Evolutionary conservation across 2,888 invertebrate genomes (phyloP), one percentile per base, ranked within the genome.

Genomic region (Parapristionchus giblindavisi): DNA sequence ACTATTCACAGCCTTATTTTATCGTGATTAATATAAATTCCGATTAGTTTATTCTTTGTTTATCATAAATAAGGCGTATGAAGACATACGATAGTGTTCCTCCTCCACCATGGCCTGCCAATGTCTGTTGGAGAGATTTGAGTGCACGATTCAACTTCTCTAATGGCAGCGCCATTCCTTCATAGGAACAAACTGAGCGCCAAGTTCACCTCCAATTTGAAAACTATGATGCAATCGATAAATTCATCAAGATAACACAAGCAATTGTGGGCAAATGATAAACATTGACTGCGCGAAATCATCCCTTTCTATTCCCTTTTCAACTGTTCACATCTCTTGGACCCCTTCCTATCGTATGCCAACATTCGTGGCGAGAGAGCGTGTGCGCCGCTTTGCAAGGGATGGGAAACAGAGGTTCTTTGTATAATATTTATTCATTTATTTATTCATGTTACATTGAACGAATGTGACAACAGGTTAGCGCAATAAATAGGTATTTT

Each of bases 131-230:
- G 11, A 71, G 70, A 11, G 38, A 6, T 11, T 40, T 14, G n/a
- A 71, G 56, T 17, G 70, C 70, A 8, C 48, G 40, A 21, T 11
- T 71, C 56, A 71, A 48, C 40, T 71, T 71, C 56, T 56, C 70
- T n/a, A 71, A 40, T 6, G 70, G 70, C 0, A 71, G 56, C 0
- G 56, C 40, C 70, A 71, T 71, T n/a, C n/a, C n/a, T n/a, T n/a
- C n/a, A n/a, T n/a, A n/a, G n/a, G n/a, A n/a, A 48, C 14, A 11
- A 21, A 14, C 21, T 21, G 48, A 21, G 11, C 48, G 48, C 21
- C 48, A 21, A 48, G 11, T 48, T 14, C 48, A 11, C 14, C 21
- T 21, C 14, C 11, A 11, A 11, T 11, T 14, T 21, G 11, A 21
- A 48, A 21, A 21, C 48, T 48, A 48, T 48, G 21, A 48, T 14